Evolutionary conservation across 2,797 vertebrate species (phyloP), one percentile per base, ranked within the genome.

Genomic region (Anguilla pacifica): DNA sequence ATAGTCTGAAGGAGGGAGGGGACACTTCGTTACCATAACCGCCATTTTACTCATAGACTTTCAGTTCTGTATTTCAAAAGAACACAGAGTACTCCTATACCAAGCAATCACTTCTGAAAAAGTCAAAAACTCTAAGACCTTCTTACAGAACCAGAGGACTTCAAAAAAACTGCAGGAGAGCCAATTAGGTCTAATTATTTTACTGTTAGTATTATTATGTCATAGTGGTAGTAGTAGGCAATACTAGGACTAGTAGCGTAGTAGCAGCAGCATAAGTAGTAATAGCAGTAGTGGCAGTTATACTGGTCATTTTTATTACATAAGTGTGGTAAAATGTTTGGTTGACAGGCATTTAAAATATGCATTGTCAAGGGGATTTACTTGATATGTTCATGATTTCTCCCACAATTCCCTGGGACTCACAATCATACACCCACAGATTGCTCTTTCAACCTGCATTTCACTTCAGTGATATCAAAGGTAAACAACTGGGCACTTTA

Each of bases 1-100:
- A 91, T 97, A 97, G 92, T 97, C 97, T 97, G 1, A 1, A 89
- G 19, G 28, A 79, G 43, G 85, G 85, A 25, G 59, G 3, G 74
- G 35, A 39, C 31, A 77, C 7, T 74, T 77, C 0, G 28, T 77
- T 43, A 39, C 13, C 31, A 43, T 39, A 43, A 35, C 4, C 7
- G 5, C 31, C 11, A 55, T 55, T 55, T 55, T 9, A 3, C 25
- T 64, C 64, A n/a, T 10, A 70, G 31, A 77, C 0, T 4, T 77
- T 72, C 28, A 43, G 9, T 15, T 31, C 43, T 2, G 2, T 51
- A 5, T 19, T 77, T 31, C 9, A 39, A 77, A 39, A 35, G 11
- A 35, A 77, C 13, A 77, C 35, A 77, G 11, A 35, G 15, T 15
- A 35, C 28, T 17, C 13, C 72, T 28, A 15, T 11, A 72, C 13